Conservation (phyloP, 92 coral and sea anemone genomes). For the Umimayanthus chanpuru region DNA sequence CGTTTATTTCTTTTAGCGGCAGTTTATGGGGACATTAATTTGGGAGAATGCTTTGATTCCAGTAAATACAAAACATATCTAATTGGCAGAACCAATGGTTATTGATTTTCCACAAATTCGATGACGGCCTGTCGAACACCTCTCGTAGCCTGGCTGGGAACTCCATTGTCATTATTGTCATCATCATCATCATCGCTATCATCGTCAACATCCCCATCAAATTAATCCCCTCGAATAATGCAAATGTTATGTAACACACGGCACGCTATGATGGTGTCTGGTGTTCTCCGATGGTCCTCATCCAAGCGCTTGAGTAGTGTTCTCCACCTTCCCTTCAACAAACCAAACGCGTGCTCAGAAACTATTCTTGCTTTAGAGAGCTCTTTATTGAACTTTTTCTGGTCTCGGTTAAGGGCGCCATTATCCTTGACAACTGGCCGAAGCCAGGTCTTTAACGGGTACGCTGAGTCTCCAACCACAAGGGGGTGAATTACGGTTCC, state of each 20-base stretch:
- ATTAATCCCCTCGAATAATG: slow-evolving; percentile 48
- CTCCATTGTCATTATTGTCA: slow-evolving; percentile 14
- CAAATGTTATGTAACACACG: slow-evolving; percentile 70
- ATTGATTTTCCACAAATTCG: no score
- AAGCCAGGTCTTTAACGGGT: slow-evolving; percentile 44
- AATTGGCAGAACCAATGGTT: no score
- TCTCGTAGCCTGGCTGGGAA: no score
- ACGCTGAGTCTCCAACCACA: slow-evolving; percentile 45
- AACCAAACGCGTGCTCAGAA: slow-evolving; percentile 11
- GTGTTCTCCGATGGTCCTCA: slow-evolving; percentile 53
- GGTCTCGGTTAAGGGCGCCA: slow-evolving; percentile 47
- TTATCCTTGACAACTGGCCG: slow-evolving; percentile 42
- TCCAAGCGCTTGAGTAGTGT: slow-evolving; percentile 51
- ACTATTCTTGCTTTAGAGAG: slow-evolving; percentile 43
- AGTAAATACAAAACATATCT: no score
- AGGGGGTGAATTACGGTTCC: slow-evolving; percentile 52
- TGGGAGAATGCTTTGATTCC: no score
- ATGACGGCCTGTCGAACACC: no score
- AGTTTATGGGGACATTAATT: no score
- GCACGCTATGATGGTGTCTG: slow-evolving; percentile 70
- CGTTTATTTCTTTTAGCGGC: no score
- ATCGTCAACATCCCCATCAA: slow-evolving; percentile 32
- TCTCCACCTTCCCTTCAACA: slow-evolving; percentile 57
- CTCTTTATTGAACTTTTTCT: slow-evolving; percentile 50
- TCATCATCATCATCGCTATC: slow-evolving; percentile 40